Evolutionary conservation across 2,888 invertebrate species (phyloP).

Genomic region (Protonemura montana): DNA sequence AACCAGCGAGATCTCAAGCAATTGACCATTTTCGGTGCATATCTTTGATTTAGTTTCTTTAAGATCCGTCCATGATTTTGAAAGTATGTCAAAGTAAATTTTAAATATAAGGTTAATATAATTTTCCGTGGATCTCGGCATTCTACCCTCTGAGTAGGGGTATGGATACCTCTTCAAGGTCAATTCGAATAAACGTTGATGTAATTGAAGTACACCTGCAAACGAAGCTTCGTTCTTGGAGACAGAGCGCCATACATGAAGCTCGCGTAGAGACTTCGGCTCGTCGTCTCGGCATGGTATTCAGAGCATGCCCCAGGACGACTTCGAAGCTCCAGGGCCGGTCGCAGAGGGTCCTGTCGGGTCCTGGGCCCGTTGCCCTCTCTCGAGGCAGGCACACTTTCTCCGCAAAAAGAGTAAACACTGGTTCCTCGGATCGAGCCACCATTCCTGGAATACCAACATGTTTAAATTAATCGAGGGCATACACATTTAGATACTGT

Average conservation of each 20-base stretch:
- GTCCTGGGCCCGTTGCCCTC: background rate
- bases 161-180: too few relatives aligned
- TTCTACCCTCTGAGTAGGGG: too few relatives aligned
- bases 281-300: slow-evolving; percentile 52
- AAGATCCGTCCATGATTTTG: too few relatives aligned
- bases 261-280: slow-evolving; percentile 52
- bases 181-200: too few relatives aligned
- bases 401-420: slow-evolving; percentile 57
- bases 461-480: background rate
- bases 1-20: too few relatives aligned
- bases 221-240: slow-evolving; percentile 57
- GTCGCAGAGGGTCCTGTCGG: slow-evolving; percentile 50
- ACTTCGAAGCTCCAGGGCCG: slow-evolving; percentile 58
- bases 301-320: slow-evolving; percentile 55
- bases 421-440: slow-evolving; percentile 57
- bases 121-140: too few relatives aligned
- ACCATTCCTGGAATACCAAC: slow-evolving; percentile 53
- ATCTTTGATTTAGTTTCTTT: too few relatives aligned
- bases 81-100: too few relatives aligned
- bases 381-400: slow-evolving; percentile 54
- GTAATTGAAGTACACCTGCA: slow-evolving; percentile 57
- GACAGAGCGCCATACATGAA: slow-evolving; percentile 58
- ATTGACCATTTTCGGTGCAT: too few relatives aligned
- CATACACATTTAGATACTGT: too few relatives aligned
- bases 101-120: too few relatives aligned